Percentiles rank a stretch among this genome's conserved stretches.
Conservation (phyloP, 1,140 invertebrate genomes). For the Orchesella cincta region DNA sequence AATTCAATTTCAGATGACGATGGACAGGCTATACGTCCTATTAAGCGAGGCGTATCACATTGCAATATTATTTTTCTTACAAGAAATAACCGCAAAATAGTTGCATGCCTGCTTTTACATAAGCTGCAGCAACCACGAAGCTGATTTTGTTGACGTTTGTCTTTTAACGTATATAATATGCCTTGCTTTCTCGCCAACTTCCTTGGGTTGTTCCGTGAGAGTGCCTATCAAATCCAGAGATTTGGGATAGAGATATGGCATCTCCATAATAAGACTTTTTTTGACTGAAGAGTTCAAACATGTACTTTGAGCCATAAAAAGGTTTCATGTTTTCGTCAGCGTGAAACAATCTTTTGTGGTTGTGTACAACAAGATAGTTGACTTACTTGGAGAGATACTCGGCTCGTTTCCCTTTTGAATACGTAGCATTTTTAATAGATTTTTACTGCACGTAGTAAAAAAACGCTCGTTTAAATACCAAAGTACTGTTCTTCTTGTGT, state of each 20-base stretch:
- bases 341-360: not conserved
- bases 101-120: no score
- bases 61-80: not conserved
- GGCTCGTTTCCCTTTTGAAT: no score
- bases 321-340: slow-evolving; percentile 16
- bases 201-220: not conserved
- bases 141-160: not conserved
- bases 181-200: not conserved
- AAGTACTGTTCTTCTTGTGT: no score
- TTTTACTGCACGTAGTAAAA: no score
- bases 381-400: no score
- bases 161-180: not conserved
- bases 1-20: slow-evolving; percentile 11
- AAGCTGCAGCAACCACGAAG: no score
- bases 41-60: not conserved
- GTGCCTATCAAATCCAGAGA: not conserved
- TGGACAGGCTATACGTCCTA: not conserved
- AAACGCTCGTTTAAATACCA: no score
- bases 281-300: not conserved
- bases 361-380: no score
- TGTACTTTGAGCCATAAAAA: not conserved
- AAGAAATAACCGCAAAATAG: not conserved
- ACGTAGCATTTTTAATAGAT: no score
- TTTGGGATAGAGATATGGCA: not conserved
- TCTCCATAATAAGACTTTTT: not conserved